Percentiles rank a stretch among this genome's conserved stretches.
Evolutionary conservation across 2,888 invertebrate species (phyloP).

Genomic region (Pseudococcus longispinus): DNA sequence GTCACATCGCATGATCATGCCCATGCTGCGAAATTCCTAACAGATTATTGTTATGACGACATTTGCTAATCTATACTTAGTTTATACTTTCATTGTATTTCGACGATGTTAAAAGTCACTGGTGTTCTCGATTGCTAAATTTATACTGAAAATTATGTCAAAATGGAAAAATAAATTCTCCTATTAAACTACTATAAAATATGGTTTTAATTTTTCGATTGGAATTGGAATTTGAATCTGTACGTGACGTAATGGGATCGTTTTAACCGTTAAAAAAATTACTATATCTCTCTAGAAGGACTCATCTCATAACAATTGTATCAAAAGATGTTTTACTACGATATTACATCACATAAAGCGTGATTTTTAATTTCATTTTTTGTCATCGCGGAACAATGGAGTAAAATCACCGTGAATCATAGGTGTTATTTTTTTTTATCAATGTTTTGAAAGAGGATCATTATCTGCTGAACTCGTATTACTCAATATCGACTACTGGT

Average conservation of each 20-base stretch:
- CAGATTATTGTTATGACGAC: neutral
- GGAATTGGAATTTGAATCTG: neutral
- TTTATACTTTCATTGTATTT: neutral
- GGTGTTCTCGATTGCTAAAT: neutral
- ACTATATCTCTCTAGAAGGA: neutral
- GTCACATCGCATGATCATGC: too few relatives aligned
- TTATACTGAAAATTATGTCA: neutral
- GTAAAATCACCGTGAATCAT: neutral
- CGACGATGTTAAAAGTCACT: neutral
- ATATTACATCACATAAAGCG: neutral
- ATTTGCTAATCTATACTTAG: neutral
- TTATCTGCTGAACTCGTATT: neutral
- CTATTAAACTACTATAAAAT: neutral
- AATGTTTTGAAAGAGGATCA: neutral
- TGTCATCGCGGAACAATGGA: constrained; percentile 9
- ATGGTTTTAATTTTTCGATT: neutral
- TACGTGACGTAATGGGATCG: neutral
- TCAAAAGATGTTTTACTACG: neutral
- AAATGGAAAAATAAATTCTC: neutral
- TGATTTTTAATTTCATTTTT: constrained; percentile 26
- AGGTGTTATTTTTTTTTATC: neutral
- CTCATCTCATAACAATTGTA: constrained; percentile 2
- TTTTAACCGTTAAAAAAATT: neutral
- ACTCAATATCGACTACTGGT: neutral
- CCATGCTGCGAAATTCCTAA: constrained; percentile 1